A percentile compares a stretch with the other conserved stretches of the same genome.
phyloP scores from a whole-genome alignment of 2,797 vertebrate genomes.

The Anniella stebbinsi region DNA sequence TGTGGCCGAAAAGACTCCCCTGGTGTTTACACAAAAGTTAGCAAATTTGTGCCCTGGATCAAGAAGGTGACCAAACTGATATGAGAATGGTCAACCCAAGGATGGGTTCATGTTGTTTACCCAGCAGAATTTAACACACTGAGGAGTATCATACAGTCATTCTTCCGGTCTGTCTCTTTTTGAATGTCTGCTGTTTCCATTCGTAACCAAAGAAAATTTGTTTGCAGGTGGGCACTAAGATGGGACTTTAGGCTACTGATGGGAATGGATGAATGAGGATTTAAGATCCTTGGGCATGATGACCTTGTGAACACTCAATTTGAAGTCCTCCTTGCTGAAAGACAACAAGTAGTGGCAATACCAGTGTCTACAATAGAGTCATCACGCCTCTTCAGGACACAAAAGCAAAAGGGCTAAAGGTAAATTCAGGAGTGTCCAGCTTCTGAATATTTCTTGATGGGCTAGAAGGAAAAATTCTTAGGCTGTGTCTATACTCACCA shows the following conservation, averaged over 20 bases:
- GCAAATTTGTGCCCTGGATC: slow-evolving; percentile 88
- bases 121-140: neutral
- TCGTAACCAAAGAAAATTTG: slow-evolving; percentile 31
- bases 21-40: slow-evolving; percentile 89
- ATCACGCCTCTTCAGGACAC: neutral
- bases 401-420: neutral
- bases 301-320: slow-evolving; percentile 44
- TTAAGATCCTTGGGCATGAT: neutral
- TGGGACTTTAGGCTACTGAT: neutral
- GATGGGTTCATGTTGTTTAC: neutral
- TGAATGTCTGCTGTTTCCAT: slow-evolving; percentile 27
- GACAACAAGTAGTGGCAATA: slow-evolving; percentile 26
- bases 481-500: neutral
- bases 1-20: slow-evolving; percentile 87
- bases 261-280: neutral
- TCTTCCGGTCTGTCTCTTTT: neutral
- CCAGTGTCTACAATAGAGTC: neutral
- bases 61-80: slow-evolving; percentile 81
- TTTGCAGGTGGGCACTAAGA: slow-evolving; percentile 17
- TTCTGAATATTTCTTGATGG: neutral
- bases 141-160: neutral
- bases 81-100: slow-evolving; percentile 55
- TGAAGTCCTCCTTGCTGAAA: slow-evolving; percentile 42
- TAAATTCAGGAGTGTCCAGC: neutral
- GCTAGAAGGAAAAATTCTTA: neutral